phyloP scores from a whole-genome alignment of 2,888 invertebrate species.

The Philopedon plagiatum region DNA sequence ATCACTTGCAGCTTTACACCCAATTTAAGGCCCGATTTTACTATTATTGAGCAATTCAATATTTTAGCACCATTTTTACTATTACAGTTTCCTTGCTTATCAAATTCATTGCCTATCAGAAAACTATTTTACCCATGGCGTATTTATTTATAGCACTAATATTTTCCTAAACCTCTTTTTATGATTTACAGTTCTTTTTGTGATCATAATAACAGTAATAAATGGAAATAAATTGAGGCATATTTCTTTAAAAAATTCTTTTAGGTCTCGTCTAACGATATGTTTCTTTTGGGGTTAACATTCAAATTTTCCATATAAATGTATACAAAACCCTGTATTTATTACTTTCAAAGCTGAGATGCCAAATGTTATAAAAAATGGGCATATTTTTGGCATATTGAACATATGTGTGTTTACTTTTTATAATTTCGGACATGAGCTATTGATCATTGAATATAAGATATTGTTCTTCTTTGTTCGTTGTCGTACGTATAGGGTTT shows the following conservation, averaged over 20 bases:
- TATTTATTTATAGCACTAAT: conserved; percentile 14
- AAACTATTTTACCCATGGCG: conserved; percentile 1
- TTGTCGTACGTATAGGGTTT: no score
- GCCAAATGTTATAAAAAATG: not conserved
- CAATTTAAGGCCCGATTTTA: not conserved
- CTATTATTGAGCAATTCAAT: not conserved
- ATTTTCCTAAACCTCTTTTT: conserved; percentile 19
- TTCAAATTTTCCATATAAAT: conserved; percentile 19
- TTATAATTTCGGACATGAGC: not conserved
- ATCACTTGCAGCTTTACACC: not conserved
- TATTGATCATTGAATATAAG: no score
- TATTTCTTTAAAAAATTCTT: conserved; percentile 14
- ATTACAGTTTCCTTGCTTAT: not conserved
- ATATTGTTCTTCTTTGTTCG: no score
- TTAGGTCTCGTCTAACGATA: conserved; percentile 7
- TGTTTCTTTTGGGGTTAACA: conserved; percentile 18
- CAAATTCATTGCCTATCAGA: conserved; percentile 1
- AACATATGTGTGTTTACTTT: conserved; percentile 4
- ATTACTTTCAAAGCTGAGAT: not conserved
- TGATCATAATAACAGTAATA: conserved; percentile 19
- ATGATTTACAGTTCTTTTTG: conserved; percentile 14
- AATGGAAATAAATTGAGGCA: conserved; percentile 16
- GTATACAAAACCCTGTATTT: conserved; percentile 14
- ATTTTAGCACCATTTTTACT: conserved; percentile 5
- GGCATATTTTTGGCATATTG: not conserved